Evolutionary conservation across 2,888 invertebrate genomes (phyloP).

Genomic region (Dynastes grantii): DNA sequence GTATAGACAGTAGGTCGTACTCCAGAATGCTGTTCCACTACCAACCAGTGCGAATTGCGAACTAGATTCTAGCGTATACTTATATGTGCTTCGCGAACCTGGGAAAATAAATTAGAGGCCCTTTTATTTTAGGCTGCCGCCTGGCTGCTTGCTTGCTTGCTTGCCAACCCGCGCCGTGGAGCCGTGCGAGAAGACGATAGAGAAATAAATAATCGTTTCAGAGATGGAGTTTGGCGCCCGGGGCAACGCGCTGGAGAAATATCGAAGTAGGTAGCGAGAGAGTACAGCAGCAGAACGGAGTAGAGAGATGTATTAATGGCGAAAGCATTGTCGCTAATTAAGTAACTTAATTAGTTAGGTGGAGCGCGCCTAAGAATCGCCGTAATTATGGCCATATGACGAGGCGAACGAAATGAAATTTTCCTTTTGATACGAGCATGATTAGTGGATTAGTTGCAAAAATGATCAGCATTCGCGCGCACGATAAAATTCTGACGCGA

Average conservation of each 20-base stretch:
- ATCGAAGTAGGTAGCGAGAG: background rate
- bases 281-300: background rate
- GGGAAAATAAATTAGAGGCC: conserved; percentile 26
- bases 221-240: background rate
- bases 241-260: background rate
- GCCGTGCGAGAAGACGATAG: background rate
- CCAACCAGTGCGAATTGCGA: no score
- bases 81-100: background rate
- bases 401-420: no score
- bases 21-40: no score
- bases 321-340: conserved; percentile 12
- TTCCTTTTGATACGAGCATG: no score
- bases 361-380: no score
- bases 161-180: background rate
- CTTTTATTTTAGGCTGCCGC: conserved; percentile 11
- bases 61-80: no score
- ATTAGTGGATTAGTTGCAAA: no score
- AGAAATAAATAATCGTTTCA: conserved; percentile 20
- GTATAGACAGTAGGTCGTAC: no score
- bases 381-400: no score
- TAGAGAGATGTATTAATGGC: conserved; percentile 12
- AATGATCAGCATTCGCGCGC: no score
- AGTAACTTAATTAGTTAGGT: conserved; percentile 17
- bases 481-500: no score
- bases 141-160: no score